These are phyloP conservation scores for Paramormyrops hopkinsi DNA, from an alignment of 2,797 vertebrate genomes.

Conservation along the genomic window DNA sequence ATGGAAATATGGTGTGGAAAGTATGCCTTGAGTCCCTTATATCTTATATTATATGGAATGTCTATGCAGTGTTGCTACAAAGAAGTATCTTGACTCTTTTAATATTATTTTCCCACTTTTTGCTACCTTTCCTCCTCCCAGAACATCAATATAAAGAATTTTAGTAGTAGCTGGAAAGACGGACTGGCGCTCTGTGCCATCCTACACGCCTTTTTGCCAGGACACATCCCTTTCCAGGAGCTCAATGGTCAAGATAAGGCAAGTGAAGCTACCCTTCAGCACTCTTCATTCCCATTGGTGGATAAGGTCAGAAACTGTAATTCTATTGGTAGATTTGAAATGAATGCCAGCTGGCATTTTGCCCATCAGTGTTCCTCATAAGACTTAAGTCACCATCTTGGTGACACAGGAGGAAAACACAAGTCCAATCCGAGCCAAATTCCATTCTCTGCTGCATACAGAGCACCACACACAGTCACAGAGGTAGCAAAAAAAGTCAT, in stretches of 20 bases:
- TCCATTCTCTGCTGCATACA: background rate
- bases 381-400: background rate
- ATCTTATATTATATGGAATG: background rate
- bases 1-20: background rate
- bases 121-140: slow-evolving; percentile 40
- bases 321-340: background rate
- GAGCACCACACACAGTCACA: background rate
- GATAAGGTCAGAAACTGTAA: background rate
- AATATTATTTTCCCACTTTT: background rate
- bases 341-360: background rate
- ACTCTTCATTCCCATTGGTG: background rate
- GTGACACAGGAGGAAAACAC: background rate
- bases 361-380: background rate
- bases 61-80: background rate
- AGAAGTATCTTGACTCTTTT: background rate
- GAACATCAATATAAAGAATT: slow-evolving; percentile 99
- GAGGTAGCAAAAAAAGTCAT: background rate
- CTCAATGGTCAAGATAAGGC: slow-evolving; percentile 90
- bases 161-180: slow-evolving; percentile 98
- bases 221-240: slow-evolving; percentile 92
- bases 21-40: background rate
- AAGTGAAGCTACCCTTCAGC: slow-evolving; percentile 31
- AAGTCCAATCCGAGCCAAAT: background rate
- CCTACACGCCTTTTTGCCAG: slow-evolving; percentile 91
- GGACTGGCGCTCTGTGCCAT: slow-evolving; percentile 92